Base-by-base conservation (phyloP, 1,140 invertebrate species). In the Anagrus nilaparvatae region DNA sequence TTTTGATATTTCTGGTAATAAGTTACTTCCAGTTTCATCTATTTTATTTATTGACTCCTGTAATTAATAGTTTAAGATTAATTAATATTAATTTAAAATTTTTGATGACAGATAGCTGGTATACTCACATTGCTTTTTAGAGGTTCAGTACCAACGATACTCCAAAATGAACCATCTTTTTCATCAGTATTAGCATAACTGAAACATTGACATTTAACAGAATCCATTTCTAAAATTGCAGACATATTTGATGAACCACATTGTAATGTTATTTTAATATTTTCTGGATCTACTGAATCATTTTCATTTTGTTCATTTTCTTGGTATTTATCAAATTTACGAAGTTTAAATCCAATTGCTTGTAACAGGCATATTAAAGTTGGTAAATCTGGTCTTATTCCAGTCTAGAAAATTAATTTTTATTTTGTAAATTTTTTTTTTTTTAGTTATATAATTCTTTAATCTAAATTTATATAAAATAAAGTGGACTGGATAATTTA, bases 161-260 rank as follows among this genome's bases (percentile, higher is more conserved):
- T 62, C 61, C 59, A 64, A 34, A 62, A 58, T 0, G 61, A 61
- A 12, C 51, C 56, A 9, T 54, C 53, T 23, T 55, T 54, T 9
- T 53, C 42, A 29, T 55, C 51, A 9, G 56, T 38, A 20, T 46
- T 40, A 40, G 50, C 46, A 17, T 52, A 52, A n/a, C n/a, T n/a
- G n/a, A n/a, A n/a, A 49, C 60, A 64, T 10, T 55, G 52, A 28
- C 61, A 62, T 10, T 41, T 49, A 7, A 64, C 48, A 4, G 52
- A 51, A 21, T 52, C 44, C 38, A 57, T 50, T 41, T 61, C 57
- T 6, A 64, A 47, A 32, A 60, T 31, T 6, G 60, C 61, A 30
- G 46, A 49, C 59, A 61, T 61, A 35, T 56, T 54, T 1, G 60
- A 61, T 5, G 42, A 42, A 13, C 59, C 56, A 40, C 61, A 64